Base-by-base conservation (phyloP, 2,797 vertebrate species). In the Danio aesculapii region DNA sequence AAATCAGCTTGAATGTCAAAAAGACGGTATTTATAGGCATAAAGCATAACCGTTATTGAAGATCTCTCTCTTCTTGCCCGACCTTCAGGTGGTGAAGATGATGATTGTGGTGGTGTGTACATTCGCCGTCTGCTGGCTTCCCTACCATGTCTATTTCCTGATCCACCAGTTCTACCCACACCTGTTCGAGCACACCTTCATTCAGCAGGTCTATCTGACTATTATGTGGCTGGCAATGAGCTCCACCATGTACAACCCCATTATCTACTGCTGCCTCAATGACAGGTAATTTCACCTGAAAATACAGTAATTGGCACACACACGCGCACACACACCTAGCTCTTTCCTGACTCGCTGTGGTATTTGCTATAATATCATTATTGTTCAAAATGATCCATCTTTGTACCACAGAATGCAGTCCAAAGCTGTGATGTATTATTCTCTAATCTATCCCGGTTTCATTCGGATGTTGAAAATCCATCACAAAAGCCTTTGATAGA, bases 241-340 rank as follows among this genome's bases (percentile, higher is more conserved):
- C 89, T 99, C 97, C 91, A 99, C 98, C 84, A 99, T 99, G 98
- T 99, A 99, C 94, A 99, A 99, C 91, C 98, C 98, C 78, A 97
- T 99, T 90, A 99, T 99, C 93, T 99, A 99, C 92, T 99, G 98
- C 94, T 99, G 97, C 91, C 97, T 99, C 91, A 99, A 99, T 0
- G 96, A 99, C 92, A 96, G 97, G 98, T 98, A 68, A 53, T 76
- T 47, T 70, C 57, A 58, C 43, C 14, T 57, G 53, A 81, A 81
- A 57, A 76, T 50, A 84, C 30, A 44, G 46, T 62, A 75, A 69
- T 68, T 52, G 73, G 49, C 19, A 30, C 52, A 12, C 75, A 73
- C 81, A 76, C 12, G 14, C 6, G 75, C 62, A 71, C 80, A 17
- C 30, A 71, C 80, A 17, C 19, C 47, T 52, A 82, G 21, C 63